Percentiles rank a stretch among this genome's conserved stretches.
phyloP scores from a whole-genome alignment of 1,140 invertebrate species.

The Drosophila nikananu region DNA sequence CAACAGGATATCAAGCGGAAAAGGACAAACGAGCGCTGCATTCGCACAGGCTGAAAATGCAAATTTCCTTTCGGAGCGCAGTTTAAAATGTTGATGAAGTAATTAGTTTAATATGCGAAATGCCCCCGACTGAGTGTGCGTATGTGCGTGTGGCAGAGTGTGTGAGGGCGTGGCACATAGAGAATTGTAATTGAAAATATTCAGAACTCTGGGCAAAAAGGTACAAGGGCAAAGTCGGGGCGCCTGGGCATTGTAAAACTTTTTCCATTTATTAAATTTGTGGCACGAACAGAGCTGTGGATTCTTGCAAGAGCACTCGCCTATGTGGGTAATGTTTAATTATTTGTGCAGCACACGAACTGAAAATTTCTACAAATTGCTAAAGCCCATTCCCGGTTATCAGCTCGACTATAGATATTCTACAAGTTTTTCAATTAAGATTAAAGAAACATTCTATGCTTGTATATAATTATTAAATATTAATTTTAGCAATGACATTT shows the following conservation, averaged over 20 bases:
- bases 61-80: slow-evolving; percentile 47
- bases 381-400: slow-evolving; percentile 19
- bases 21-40: slow-evolving; percentile 42
- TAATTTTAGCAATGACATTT: background rate
- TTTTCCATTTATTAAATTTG: slow-evolving; percentile 80
- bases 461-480: background rate
- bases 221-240: slow-evolving; percentile 27
- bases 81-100: slow-evolving; percentile 80
- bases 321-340: slow-evolving; percentile 61
- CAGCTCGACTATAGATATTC: background rate
- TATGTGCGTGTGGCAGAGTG: slow-evolving; percentile 9
- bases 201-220: slow-evolving; percentile 57
- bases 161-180: slow-evolving; percentile 47
- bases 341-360: slow-evolving; percentile 43
- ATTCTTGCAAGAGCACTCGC: slow-evolving; percentile 6
- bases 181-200: slow-evolving; percentile 78
- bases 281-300: slow-evolving; percentile 37
- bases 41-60: slow-evolving; percentile 52
- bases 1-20: slow-evolving; percentile 38
- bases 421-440: slow-evolving; percentile 30
- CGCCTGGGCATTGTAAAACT: slow-evolving; percentile 63
- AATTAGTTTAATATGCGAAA: slow-evolving; percentile 76
- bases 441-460: background rate
- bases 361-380: slow-evolving; percentile 31
- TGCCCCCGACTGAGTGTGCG: slow-evolving; percentile 12